Base-by-base conservation (phyloP, 30 jellyfish, hydroid and myxozoan genomes). In the Pelagia noctiluca region DNA sequence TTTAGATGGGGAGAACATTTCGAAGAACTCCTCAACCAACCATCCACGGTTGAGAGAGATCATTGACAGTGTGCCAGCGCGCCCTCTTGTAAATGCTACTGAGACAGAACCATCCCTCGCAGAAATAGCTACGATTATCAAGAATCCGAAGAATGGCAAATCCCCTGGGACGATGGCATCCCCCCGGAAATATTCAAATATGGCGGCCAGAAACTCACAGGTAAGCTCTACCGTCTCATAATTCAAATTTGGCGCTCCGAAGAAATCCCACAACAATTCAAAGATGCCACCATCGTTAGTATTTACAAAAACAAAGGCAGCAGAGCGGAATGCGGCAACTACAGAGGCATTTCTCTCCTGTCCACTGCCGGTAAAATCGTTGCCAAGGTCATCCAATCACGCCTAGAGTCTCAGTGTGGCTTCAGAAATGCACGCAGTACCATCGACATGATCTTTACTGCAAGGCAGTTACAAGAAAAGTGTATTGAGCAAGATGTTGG, bases 321-420 rank as follows among this genome's bases (percentile, higher is more conserved):
- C 38, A 0, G 94, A 12, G 57, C 73, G 29, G 90, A 71, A 49
- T 71, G 84, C 82, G 71, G 71, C 82, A 83, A 50, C 64, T 50
- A 83, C 82, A 24, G 89, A 8, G 94, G 90, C 47, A 72, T 83
- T 36, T 71, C 89, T 53, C 94, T 71, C 16, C 78, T 81, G 38
- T 65, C 79, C 18, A 68, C 67, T 29, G 71, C 42, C 26, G 84
- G 89, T 50, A 57, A 78, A 33, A 54, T 63, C 22, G 60, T 19
- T 46, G 92, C 89, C 0, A 38, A 54, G 10, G 84, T 61, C 48
- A 11, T 61, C 49, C 82, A 57, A 16, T 5, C 21, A 37, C 8
- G 89, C 10, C 71, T 81, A n/a, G 90, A 73, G 71, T 50, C 94
- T 0, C 94, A 83, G 53, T 72, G 94, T 71, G 81, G 94, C 60